These are phyloP conservation scores for Python bivittatus DNA, from an alignment of 2,113 vertebrate species.

Conservation along the genomic window DNA sequence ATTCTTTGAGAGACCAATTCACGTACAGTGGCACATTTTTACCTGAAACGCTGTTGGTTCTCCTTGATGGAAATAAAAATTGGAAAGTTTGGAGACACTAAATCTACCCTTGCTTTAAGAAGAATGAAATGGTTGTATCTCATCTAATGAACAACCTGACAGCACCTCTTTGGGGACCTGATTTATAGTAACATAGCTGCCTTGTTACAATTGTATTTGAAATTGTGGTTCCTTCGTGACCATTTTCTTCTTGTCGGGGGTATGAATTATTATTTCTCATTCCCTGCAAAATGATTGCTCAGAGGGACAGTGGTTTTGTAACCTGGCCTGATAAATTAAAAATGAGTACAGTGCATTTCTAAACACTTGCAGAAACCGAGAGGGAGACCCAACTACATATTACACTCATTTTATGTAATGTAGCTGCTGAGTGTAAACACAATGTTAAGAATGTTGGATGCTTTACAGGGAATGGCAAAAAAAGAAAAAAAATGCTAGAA, in stretches of 20 bases:
- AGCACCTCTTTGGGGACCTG: background rate
- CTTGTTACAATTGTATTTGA: conserved; percentile 26
- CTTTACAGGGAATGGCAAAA: too few relatives aligned
- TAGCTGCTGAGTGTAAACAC: too few relatives aligned
- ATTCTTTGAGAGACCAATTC: background rate
- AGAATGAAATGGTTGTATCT: background rate
- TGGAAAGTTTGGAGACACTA: background rate
- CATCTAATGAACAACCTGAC: background rate
- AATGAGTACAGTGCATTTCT: background rate
- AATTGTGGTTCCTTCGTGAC: conserved; percentile 16
- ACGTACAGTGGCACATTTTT: background rate
- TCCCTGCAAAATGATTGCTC: conserved; percentile 4
- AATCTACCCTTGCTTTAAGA: background rate
- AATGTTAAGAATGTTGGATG: background rate
- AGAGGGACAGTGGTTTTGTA: background rate
- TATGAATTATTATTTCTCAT: conserved; percentile 23
- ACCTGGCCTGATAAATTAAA: background rate
- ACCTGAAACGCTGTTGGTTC: background rate
- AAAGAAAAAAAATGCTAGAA: background rate
- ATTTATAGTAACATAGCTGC: conserved; percentile 5
- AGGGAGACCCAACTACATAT: background rate
- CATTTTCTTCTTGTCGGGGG: conserved; percentile 19
- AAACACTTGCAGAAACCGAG: background rate
- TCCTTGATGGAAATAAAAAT: background rate
- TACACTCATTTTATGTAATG: background rate